A percentile compares a stretch with the other conserved stretches of the same genome.
phyloP scores from a whole-genome alignment of 1,140 invertebrate species.

The Bombyx mori region DNA sequence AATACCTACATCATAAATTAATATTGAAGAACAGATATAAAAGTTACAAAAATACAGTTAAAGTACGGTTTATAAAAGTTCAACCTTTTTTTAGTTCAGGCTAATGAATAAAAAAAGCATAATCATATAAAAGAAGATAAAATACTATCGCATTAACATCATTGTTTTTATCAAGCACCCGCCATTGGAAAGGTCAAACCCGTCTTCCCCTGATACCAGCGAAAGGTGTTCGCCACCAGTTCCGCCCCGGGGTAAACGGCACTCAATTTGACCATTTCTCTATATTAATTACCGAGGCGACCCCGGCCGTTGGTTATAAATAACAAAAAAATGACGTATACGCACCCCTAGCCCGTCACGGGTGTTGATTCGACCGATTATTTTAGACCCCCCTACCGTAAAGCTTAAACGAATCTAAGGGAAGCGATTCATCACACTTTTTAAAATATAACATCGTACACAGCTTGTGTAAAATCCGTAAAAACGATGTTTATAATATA shows the following conservation, averaged over 20 bases:
- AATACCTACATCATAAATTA: too few species aligned
- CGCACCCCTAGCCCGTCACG: constrained; percentile 29
- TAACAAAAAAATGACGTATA: constrained; percentile 37
- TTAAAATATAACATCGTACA: constrained; percentile 17
- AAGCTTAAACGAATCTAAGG: constrained; percentile 25
- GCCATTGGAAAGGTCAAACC: too few species aligned
- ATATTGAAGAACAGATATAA: too few species aligned
- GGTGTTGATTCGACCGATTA: constrained; percentile 12
- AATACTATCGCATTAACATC: too few species aligned
- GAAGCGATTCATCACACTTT: constrained; percentile 42
- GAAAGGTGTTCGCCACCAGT: constrained; percentile 29
- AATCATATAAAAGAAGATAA: too few species aligned
- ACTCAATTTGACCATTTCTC: constrained; percentile 34
- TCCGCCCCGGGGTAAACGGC: constrained; percentile 34
- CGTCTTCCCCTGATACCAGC: too few species aligned
- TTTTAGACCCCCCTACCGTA: too few species aligned
- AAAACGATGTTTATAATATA: constrained; percentile 10
- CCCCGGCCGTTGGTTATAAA: constrained; percentile 41
- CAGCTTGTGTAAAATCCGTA: constrained; percentile 18
- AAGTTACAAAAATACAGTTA: too few species aligned
- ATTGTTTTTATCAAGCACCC: too few species aligned
- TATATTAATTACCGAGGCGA: constrained; percentile 45
- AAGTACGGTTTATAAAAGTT: too few species aligned
- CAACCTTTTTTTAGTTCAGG: too few species aligned
- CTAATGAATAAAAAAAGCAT: too few species aligned